These are phyloP conservation scores for Emesis russula DNA, from an alignment of 2,888 invertebrate genomes.

Conservation along the genomic window DNA sequence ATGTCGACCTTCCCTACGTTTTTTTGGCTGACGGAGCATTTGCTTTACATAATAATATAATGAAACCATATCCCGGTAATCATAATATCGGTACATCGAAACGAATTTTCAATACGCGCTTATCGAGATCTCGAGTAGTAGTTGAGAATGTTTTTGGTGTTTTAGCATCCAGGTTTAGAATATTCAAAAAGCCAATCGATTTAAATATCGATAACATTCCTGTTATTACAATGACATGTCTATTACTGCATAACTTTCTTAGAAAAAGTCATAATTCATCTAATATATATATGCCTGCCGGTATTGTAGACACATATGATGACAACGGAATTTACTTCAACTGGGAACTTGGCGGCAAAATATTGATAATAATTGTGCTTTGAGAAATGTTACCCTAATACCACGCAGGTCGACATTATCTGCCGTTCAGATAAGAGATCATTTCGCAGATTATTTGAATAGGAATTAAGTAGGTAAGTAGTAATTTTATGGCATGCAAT, in stretches of 20 bases:
- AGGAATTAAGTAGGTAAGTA: no score
- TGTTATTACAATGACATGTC: conserved; percentile 40
- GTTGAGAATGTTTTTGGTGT: conserved; percentile 66
- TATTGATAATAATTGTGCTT: no score
- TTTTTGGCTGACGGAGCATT: conserved; percentile 69
- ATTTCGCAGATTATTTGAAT: no score
- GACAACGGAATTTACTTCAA: no score
- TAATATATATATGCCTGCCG: no score
- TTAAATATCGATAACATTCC: conserved; percentile 26
- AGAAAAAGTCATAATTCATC: no score
- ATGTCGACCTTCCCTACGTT: conserved; percentile 54
- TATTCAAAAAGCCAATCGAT: conserved; percentile 54
- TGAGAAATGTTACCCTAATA: no score
- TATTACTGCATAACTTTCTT: conserved; percentile 44
- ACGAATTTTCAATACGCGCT: conserved; percentile 51
- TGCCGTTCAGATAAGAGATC: no score
- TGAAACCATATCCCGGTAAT: conserved; percentile 12
- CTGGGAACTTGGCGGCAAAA: no score
- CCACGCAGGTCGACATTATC: no score
- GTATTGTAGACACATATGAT: no score
- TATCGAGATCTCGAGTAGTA: conserved; percentile 49
- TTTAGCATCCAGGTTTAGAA: conserved; percentile 39
- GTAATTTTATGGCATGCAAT: no score
- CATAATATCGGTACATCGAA: conserved; percentile 40
- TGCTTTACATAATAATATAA: conserved; percentile 57